Percentiles rank a stretch among this genome's conserved stretches.
Conservation (phyloP, 1,140 invertebrate genomes). For the Phocides pigmalion region DNA sequence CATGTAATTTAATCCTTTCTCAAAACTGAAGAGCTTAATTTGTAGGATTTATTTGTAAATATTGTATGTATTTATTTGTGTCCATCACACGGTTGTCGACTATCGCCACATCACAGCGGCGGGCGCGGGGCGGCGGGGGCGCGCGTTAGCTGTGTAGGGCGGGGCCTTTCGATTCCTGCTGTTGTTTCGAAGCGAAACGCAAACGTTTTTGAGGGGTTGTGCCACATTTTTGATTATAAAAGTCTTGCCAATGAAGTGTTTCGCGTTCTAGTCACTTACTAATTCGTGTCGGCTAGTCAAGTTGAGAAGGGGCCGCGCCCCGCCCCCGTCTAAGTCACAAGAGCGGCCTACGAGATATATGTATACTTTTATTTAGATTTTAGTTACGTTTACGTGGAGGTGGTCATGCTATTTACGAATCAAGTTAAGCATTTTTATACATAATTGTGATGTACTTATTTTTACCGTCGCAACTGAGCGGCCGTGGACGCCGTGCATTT, state of each 20-base stretch:
- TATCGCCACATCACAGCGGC: constrained; percentile 39
- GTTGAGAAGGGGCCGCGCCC: constrained; percentile 44
- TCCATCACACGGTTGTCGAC: constrained; percentile 54
- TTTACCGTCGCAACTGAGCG: constrained; percentile 49
- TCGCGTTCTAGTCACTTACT: constrained; percentile 80
- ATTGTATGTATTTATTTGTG: constrained; percentile 74
- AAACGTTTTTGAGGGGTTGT: constrained; percentile 32
- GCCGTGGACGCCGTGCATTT: constrained; percentile 57
- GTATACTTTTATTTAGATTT: constrained; percentile 65
- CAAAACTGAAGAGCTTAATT: constrained; percentile 76
- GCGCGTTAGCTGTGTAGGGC: not conserved
- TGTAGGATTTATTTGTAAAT: constrained; percentile 79
- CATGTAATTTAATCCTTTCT: constrained; percentile 65
- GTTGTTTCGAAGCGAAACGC: constrained; percentile 30
- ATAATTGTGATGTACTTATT: constrained; percentile 55
- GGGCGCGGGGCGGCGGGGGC: constrained; percentile 18
- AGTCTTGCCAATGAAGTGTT: constrained; percentile 77
- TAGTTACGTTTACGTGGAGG: constrained; percentile 53
- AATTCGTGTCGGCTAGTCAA: constrained; percentile 80
- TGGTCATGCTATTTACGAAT: constrained; percentile 62
- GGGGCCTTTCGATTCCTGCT: constrained; percentile 24
- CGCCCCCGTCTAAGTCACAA: constrained; percentile 70
- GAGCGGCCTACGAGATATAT: constrained; percentile 73
- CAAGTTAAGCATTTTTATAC: constrained; percentile 70
- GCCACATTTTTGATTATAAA: constrained; percentile 42